phyloP scores from a whole-genome alignment of 2,888 invertebrate species.

The Sphecodes monilicornis region DNA sequence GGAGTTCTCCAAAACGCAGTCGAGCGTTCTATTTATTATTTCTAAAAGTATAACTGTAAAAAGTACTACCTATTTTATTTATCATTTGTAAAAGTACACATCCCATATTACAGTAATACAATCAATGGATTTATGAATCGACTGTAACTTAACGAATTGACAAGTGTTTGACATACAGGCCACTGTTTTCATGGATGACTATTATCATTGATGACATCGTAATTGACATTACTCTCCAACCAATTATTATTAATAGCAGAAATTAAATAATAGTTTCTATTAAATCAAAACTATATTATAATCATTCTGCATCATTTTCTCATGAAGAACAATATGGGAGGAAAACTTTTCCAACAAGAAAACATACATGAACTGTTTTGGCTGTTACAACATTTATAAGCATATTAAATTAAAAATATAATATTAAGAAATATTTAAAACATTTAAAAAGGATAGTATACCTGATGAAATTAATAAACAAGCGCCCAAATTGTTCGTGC shows the following conservation, averaged over 20 bases:
- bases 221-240: background rate
- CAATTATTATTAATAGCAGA: background rate
- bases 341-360: no score
- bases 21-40: no score
- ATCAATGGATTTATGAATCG: background rate
- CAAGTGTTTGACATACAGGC: background rate
- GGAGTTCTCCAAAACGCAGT: no score
- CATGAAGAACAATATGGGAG: no score
- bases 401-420: background rate
- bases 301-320: background rate
- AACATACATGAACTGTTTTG: background rate
- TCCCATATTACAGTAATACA: background rate
- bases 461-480: slow-evolving; percentile 19
- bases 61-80: background rate
- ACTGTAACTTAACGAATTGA: background rate
- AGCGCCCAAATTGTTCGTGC: background rate
- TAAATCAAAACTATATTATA: background rate
- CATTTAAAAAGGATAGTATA: background rate
- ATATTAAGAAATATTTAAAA: background rate
- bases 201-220: background rate
- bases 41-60: no score
- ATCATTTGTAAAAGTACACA: background rate
- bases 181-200: background rate
- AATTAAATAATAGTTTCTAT: background rate
- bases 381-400: background rate